Evolutionary conservation across 2,888 invertebrate genomes (phyloP).

Genomic region (Cheiracanthium punctorium): DNA sequence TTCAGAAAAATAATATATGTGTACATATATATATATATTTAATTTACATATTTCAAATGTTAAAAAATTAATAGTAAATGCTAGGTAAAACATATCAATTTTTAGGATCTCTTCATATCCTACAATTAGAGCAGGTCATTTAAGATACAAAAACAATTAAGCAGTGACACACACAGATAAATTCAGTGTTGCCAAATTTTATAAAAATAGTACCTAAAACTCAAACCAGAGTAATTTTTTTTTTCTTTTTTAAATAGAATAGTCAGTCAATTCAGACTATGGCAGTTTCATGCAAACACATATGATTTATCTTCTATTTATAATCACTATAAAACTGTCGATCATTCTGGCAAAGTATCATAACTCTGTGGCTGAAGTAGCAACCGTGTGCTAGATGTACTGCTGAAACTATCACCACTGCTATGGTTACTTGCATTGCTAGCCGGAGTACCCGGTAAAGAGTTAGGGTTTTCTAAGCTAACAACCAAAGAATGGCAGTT

Average conservation of each 20-base stretch:
- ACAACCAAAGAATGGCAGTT: conserved; percentile 40
- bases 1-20: too few species aligned
- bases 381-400: conserved; percentile 86
- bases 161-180: too few species aligned
- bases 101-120: too few species aligned
- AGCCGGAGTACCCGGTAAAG: conserved; percentile 70
- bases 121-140: too few species aligned
- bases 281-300: background rate
- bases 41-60: too few species aligned
- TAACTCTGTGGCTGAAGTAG: conserved; percentile 78
- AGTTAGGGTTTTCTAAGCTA: conserved; percentile 51
- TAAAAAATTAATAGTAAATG: too few species aligned
- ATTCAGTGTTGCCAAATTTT: too few species aligned
- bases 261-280: background rate
- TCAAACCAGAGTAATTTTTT: background rate
- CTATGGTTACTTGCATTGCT: conserved; percentile 81
- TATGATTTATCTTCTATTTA: background rate
- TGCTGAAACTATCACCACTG: conserved; percentile 88
- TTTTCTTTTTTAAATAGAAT: background rate
- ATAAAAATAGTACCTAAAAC: background rate
- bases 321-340: background rate
- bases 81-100: too few species aligned
- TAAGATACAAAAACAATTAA: too few species aligned
- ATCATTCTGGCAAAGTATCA: conserved; percentile 61
- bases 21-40: too few species aligned